These are phyloP conservation scores for Coleophora flavipennella DNA, from an alignment of 2,888 invertebrate species.

Conservation along the genomic window DNA sequence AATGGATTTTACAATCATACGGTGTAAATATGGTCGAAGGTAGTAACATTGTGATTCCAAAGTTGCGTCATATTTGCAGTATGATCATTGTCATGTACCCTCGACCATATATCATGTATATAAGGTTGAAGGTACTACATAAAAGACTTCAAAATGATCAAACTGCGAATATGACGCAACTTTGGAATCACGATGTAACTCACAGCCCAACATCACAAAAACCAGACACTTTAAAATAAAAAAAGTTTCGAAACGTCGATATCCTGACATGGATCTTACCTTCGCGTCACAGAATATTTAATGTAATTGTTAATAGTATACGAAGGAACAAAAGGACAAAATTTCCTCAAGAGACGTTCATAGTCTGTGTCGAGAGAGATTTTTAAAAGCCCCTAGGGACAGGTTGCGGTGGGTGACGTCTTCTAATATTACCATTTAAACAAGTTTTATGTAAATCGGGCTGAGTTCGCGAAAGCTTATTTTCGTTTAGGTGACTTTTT, in stretches of 20 bases:
- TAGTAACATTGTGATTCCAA: too few species aligned
- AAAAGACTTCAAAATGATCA: too few species aligned
- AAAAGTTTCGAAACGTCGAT: slow-evolving; percentile 29
- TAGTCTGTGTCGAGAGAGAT: slow-evolving; percentile 34
- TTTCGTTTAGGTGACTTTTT: slow-evolving; percentile 50
- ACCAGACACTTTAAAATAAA: slow-evolving; percentile 37
- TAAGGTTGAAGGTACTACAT: too few species aligned
- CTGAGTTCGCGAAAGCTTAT: slow-evolving; percentile 53
- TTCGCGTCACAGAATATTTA: slow-evolving; percentile 22
- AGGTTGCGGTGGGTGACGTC: slow-evolving; percentile 59
- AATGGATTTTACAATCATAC: too few species aligned
- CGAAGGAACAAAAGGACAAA: not conserved
- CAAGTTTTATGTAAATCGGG: slow-evolving; percentile 70
- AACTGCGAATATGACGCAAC: too few species aligned
- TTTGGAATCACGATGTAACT: too few species aligned
- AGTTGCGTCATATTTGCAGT: too few species aligned
- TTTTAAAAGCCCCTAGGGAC: slow-evolving; percentile 36
- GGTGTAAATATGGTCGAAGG: too few species aligned
- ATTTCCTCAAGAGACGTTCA: slow-evolving; percentile 5
- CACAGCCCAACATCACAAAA: slow-evolving; percentile 24
- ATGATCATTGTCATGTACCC: too few species aligned
- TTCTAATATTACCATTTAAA: slow-evolving; percentile 72
- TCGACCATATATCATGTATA: too few species aligned
- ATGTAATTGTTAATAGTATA: too few species aligned
- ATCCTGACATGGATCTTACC: slow-evolving; percentile 22